These are phyloP conservation scores for human DNA, from an alignment of 2,113 vertebrate genomes.

Conservation along the genomic window DNA sequence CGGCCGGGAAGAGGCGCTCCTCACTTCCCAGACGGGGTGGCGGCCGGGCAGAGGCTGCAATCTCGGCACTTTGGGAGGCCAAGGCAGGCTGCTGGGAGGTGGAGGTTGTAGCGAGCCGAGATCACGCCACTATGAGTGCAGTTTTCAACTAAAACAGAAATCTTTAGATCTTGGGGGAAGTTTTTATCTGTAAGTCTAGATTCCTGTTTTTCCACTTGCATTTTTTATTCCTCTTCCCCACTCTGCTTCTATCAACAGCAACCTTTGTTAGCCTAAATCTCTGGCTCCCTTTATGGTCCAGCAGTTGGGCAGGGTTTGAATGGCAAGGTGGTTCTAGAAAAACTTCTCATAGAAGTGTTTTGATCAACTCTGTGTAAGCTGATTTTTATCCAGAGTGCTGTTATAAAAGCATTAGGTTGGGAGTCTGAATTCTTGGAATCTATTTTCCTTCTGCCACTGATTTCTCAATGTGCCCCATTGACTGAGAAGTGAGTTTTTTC, in stretches of 20 bases:
- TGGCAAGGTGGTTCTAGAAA: conserved; percentile 17
- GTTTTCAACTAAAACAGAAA: conserved; percentile 47
- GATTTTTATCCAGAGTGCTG: conserved; percentile 5
- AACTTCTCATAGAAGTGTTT: not conserved
- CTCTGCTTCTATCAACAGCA: conserved; percentile 5
- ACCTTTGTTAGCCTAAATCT: conserved; percentile 49
- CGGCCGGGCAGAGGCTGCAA: too few relatives aligned
- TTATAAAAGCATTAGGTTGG: not conserved
- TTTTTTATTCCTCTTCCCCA: not conserved
- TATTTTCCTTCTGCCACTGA: not conserved
- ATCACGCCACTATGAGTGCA: not conserved
- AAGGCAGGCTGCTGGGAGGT: too few relatives aligned
- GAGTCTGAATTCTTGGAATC: not conserved
- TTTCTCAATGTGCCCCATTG: not conserved
- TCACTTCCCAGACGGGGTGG: too few relatives aligned
- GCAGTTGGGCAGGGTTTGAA: not conserved
- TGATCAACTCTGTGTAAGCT: not conserved
- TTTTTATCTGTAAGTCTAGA: conserved; percentile 57
- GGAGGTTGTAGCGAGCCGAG: too few relatives aligned
- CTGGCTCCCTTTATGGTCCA: not conserved
- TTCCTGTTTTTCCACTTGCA: conserved; percentile 62
- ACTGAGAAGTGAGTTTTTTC: not conserved
- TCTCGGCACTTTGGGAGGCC: too few relatives aligned
- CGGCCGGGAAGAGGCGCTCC: too few relatives aligned
- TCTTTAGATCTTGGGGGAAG: conserved; percentile 38